Evolutionary conservation across 92 coral and sea anemone species (phyloP).

Genomic region (Paramuricea clavata): DNA sequence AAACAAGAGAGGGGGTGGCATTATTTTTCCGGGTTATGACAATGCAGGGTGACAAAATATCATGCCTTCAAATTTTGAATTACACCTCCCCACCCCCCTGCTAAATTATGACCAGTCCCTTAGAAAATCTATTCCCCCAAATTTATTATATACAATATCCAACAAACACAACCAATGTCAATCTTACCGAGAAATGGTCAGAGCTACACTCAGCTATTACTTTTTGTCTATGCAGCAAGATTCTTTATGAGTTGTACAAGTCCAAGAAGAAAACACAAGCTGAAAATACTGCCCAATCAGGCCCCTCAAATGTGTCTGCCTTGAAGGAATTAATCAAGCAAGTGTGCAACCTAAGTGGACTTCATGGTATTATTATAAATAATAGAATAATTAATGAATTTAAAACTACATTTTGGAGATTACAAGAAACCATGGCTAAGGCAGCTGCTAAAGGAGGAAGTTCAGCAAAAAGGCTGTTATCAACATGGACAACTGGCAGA

Average conservation of each 20-base stretch:
- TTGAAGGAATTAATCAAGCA: conserved; percentile 13
- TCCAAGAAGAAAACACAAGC: neutral
- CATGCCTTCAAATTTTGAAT: too few species aligned
- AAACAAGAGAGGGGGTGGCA: too few species aligned
- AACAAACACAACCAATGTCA: too few species aligned
- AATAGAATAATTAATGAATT: conserved; percentile 5
- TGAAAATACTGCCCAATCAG: neutral
- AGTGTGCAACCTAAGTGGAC: conserved; percentile 3
- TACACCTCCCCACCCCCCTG: too few species aligned
- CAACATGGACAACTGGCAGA: conserved; percentile 30
- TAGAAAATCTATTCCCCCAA: too few species aligned
- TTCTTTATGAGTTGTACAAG: neutral
- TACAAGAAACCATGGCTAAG: conserved; percentile 39
- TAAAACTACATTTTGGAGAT: conserved; percentile 23
- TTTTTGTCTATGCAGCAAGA: too few species aligned
- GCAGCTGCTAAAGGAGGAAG: conserved; percentile 40
- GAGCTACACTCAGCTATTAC: too few species aligned
- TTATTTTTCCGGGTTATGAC: too few species aligned
- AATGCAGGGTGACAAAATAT: too few species aligned
- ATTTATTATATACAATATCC: too few species aligned
- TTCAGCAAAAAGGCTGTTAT: neutral
- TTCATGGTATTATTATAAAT: conserved; percentile 11
- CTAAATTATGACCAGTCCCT: too few species aligned
- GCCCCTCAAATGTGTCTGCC: neutral
- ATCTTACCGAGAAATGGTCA: too few species aligned